phyloP scores from a whole-genome alignment of 1,140 invertebrate species.

The Leptinotarsa lineolata region DNA sequence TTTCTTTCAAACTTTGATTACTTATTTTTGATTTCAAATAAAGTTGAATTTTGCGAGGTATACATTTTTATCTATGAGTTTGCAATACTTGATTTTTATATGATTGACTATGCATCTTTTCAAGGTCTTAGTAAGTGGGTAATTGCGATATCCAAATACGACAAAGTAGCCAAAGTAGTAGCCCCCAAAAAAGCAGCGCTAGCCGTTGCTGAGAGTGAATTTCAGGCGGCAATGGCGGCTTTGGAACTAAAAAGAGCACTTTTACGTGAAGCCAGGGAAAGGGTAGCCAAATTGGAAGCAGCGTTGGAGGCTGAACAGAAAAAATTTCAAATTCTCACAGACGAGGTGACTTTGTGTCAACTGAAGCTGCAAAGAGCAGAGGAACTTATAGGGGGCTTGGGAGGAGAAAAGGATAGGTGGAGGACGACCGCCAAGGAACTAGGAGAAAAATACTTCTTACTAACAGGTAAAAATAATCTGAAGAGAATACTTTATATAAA shows the following conservation, averaged over 20 bases:
- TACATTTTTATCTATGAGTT: too few relatives aligned
- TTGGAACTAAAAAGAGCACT: slow-evolving; percentile 78
- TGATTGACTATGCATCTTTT: slow-evolving; percentile 10
- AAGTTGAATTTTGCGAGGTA: too few relatives aligned
- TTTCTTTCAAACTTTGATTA: too few relatives aligned
- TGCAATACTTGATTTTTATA: too few relatives aligned
- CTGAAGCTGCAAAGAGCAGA: slow-evolving; percentile 90
- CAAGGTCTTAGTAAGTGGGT: slow-evolving; percentile 87
- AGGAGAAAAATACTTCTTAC: slow-evolving; percentile 68
- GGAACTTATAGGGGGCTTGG: slow-evolving; percentile 86
- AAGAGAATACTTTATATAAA: too few relatives aligned
- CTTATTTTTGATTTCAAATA: too few relatives aligned
- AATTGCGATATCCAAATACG: slow-evolving; percentile 89
- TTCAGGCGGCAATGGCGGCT: slow-evolving; percentile 65
- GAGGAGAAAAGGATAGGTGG: slow-evolving; percentile 84
- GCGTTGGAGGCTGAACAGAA: slow-evolving; percentile 65
- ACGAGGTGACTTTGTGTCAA: slow-evolving; percentile 84
- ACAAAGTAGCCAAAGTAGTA: slow-evolving; percentile 87
- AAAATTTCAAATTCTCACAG: slow-evolving; percentile 69
- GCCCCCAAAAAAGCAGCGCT: slow-evolving; percentile 82
- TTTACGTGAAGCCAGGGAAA: slow-evolving; percentile 69
- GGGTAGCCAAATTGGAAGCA: slow-evolving; percentile 70
- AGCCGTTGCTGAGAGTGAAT: slow-evolving; percentile 71
- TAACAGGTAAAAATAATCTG: slow-evolving; percentile 54
- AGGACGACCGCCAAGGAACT: slow-evolving; percentile 74